phyloP scores from a whole-genome alignment of 2,113 vertebrate genomes.

The Lichenostomus cassidix region DNA sequence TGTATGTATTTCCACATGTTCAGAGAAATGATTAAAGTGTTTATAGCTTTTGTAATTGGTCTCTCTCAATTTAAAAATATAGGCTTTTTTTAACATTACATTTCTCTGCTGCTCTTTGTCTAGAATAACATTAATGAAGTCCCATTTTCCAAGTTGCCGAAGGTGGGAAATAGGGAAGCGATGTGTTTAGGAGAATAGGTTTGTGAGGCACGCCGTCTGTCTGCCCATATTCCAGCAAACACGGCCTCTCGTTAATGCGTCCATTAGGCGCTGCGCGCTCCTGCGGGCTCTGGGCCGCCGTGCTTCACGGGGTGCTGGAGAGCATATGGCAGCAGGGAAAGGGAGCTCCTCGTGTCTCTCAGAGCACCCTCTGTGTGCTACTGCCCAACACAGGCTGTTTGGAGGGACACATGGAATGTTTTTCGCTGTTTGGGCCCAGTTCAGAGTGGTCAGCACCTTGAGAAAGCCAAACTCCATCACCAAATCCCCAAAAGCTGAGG shows the following conservation, averaged over 20 bases:
- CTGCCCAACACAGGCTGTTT: neutral
- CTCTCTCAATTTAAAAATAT: conserved; percentile 61
- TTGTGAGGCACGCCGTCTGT: neutral
- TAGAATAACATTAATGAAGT: conserved; percentile 56
- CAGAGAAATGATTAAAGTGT: conserved; percentile 69
- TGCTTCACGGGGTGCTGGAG: rapidly evolving
- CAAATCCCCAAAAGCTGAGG: neutral
- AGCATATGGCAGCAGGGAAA: neutral
- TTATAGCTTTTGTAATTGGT: conserved; percentile 72
- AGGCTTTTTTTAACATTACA: conserved; percentile 51
- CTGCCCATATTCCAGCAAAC: neutral
- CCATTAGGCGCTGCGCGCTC: rapidly evolving
- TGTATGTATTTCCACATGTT: conserved; percentile 54
- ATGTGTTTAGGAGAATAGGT: neutral
- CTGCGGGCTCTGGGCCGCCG: neutral
- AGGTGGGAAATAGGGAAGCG: neutral
- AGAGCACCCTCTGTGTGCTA: neutral
- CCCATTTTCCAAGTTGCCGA: conserved; percentile 25
- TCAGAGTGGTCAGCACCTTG: rapidly evolving
- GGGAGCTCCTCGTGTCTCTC: neutral
- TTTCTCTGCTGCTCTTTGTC: conserved; percentile 55
- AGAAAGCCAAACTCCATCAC: neutral
- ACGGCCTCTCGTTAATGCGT: neutral
- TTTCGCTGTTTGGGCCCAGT: neutral
- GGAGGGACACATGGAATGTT: rapidly evolving